Conservation (phyloP, 2,888 invertebrate species). For the Dryobotodes eremita region DNA sequence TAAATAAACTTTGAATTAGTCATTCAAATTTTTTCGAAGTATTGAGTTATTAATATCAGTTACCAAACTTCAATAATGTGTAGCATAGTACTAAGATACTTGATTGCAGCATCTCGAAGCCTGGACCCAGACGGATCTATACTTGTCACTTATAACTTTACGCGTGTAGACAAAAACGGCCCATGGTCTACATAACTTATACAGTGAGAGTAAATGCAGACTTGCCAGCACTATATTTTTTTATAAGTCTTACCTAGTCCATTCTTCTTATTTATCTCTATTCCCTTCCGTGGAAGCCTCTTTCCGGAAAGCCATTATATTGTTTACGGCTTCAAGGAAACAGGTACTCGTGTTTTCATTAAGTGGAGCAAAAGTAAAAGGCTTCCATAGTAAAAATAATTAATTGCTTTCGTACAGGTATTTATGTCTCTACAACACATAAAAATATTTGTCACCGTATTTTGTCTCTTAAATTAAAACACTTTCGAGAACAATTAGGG, state of each 20-base stretch:
- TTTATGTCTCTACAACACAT: background rate
- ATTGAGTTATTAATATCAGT: no score
- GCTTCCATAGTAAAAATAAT: background rate
- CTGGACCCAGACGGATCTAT: background rate
- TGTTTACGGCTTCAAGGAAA: background rate
- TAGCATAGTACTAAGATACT: background rate
- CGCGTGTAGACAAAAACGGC: background rate
- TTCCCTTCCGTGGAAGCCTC: background rate
- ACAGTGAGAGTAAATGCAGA: background rate
- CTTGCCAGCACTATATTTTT: background rate
- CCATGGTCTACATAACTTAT: background rate
- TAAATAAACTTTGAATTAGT: background rate
- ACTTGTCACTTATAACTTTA: conserved; percentile 1
- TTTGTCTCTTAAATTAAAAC: background rate
- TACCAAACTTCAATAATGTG: background rate
- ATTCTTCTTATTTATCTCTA: background rate
- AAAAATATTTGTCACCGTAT: background rate
- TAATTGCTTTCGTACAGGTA: background rate
- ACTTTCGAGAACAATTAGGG: background rate
- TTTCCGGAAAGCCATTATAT: background rate
- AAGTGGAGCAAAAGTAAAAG: background rate
- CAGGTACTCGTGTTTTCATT: conserved; percentile 2
- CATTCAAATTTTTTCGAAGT: no score
- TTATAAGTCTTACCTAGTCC: background rate
- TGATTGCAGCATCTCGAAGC: background rate